These are phyloP conservation scores for Bicyclus anynana DNA, from an alignment of 1,140 invertebrate species.

Conservation along the genomic window DNA sequence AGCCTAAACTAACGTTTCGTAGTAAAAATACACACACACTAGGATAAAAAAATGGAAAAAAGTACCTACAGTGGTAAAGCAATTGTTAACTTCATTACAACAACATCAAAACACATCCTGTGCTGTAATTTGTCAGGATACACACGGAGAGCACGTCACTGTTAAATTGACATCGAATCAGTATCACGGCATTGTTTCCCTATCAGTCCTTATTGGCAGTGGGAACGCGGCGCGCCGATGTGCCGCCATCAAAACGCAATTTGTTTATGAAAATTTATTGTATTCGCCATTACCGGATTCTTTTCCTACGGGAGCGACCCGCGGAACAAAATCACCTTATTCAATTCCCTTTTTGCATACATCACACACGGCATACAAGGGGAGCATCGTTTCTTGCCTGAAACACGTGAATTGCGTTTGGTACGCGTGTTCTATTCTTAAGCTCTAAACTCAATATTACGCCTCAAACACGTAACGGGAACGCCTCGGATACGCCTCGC, in stretches of 20 bases:
- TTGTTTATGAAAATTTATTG: constrained; percentile 78
- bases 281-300: constrained; percentile 76
- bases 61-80: not conserved
- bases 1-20: no score
- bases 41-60: no score
- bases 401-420: constrained; percentile 74
- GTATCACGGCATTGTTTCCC: constrained; percentile 71
- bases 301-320: constrained; percentile 72
- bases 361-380: constrained; percentile 62
- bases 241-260: constrained; percentile 75
- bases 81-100: not conserved
- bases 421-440: constrained; percentile 62
- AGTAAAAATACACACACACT: no score
- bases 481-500: no score
- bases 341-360: constrained; percentile 77
- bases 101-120: no score
- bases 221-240: constrained; percentile 61
- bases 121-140: constrained; percentile 23
- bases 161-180: constrained; percentile 76
- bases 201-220: constrained; percentile 74
- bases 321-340: constrained; percentile 75
- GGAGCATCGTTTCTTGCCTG: constrained; percentile 66
- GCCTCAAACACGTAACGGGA: no score
- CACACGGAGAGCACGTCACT: constrained; percentile 31
- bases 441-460: no score